Conservation (phyloP, 2,888 invertebrate species). For the Meiosimyza decipiens region DNA sequence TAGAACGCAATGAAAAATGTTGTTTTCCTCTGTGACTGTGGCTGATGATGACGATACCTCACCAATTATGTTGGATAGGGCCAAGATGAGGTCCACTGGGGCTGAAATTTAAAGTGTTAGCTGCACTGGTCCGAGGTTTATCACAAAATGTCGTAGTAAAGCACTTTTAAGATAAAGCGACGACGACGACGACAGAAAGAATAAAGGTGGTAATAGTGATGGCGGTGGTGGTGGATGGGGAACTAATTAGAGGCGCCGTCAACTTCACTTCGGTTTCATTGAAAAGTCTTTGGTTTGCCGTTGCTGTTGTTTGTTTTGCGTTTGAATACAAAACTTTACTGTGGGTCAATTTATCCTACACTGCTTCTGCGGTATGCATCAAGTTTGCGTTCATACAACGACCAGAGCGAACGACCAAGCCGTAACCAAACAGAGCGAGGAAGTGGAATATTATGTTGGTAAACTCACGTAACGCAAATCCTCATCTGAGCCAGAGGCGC, state of each 20-base stretch:
- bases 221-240: constrained; percentile 8
- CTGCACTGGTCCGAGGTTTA: constrained; percentile 27
- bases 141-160: constrained; percentile 11
- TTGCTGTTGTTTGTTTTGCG: no score
- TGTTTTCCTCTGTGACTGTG: constrained; percentile 24
- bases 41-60: constrained; percentile 36
- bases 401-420: neutral
- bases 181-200: neutral
- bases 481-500: constrained; percentile 21
- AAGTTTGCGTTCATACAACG: neutral
- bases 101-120: neutral
- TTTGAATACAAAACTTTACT: no score
- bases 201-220: neutral
- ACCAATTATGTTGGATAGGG: neutral
- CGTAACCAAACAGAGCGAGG: neutral
- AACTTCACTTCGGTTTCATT: constrained; percentile 16
- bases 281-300: neutral
- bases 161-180: neutral
- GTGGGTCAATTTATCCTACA: no score
- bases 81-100: neutral
- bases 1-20: constrained; percentile 37
- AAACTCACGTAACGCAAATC: constrained; percentile 9
- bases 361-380: no score
- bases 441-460: neutral
- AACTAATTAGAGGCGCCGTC: constrained; percentile 22